Evolutionary conservation across 37 sponge, comb jelly and placozoan genomes (phyloP).

Genomic region (Corticium candelabrum): DNA sequence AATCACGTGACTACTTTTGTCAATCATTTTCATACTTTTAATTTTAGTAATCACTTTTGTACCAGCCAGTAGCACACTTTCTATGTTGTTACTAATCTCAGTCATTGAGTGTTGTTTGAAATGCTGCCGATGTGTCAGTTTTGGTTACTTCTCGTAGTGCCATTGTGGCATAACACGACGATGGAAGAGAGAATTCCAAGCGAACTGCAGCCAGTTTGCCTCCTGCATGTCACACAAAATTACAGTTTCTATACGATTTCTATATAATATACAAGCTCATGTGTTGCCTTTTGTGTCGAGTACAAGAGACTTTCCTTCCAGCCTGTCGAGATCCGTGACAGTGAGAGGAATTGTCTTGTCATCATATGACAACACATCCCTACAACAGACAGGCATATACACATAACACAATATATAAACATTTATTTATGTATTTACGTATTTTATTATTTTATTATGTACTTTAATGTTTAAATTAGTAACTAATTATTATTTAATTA

Average conservation of each 20-base stretch:
- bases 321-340: slow-evolving; percentile 43
- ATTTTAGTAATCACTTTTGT: too few relatives aligned
- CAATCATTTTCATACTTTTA: too few relatives aligned
- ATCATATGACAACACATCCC: slow-evolving; percentile 35
- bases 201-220: slow-evolving; percentile 1
- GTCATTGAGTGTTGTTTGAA: slow-evolving; percentile 42
- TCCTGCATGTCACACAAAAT: too few relatives aligned
- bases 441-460: background rate
- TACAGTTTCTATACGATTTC: too few relatives aligned
- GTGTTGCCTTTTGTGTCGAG: background rate
- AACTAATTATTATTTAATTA: too few relatives aligned
- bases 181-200: slow-evolving; percentile 57
- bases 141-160: slow-evolving; percentile 68
- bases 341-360: slow-evolving; percentile 49
- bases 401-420: background rate
- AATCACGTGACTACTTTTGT: too few relatives aligned
- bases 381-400: slow-evolving; percentile 5
- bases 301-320: slow-evolving; percentile 17
- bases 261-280: too few relatives aligned
- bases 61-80: too few relatives aligned
- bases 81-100: too few relatives aligned
- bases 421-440: background rate
- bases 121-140: slow-evolving; percentile 61
- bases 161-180: slow-evolving; percentile 88
- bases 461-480: too few relatives aligned